Evolutionary conservation across 2,888 invertebrate genomes (phyloP).

Genomic region (Tinea pellionella): DNA sequence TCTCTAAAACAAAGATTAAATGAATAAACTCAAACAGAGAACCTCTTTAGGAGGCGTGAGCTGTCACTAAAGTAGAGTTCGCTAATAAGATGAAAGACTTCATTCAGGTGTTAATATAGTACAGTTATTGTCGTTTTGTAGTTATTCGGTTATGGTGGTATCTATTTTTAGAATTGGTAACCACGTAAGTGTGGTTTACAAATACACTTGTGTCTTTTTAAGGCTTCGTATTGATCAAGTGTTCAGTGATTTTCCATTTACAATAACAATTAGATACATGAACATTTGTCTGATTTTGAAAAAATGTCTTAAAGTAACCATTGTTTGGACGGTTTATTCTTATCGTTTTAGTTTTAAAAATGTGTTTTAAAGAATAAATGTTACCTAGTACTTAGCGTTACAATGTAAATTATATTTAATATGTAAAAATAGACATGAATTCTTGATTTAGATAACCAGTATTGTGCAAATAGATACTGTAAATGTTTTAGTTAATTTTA

Average conservation of each 20-base stretch:
- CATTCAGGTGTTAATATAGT: conserved; percentile 27
- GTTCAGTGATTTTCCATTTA: conserved; percentile 6
- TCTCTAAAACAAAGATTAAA: conserved; percentile 11
- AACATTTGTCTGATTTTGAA: not conserved
- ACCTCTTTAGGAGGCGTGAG: conserved; percentile 15
- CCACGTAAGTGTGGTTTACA: not conserved
- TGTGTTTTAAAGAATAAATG: not conserved
- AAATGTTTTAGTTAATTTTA: not conserved
- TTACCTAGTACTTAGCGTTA: not conserved
- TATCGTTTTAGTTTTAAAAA: not conserved
- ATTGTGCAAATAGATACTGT: not conserved
- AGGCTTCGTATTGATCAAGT: not conserved
- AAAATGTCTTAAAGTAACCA: not conserved
- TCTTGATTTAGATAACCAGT: not conserved
- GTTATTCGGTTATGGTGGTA: not conserved
- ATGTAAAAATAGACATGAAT: not conserved
- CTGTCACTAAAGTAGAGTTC: conserved; percentile 21
- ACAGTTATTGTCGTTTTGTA: conserved; percentile 33
- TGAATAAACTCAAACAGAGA: conserved; percentile 19
- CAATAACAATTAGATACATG: not conserved
- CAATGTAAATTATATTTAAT: not conserved
- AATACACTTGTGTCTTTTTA: not conserved
- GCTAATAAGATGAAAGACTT: conserved; percentile 52
- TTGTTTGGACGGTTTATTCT: not conserved
- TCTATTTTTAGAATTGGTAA: not conserved